phyloP scores from a whole-genome alignment of 2,888 invertebrate species.

The Campoplex nolae region DNA sequence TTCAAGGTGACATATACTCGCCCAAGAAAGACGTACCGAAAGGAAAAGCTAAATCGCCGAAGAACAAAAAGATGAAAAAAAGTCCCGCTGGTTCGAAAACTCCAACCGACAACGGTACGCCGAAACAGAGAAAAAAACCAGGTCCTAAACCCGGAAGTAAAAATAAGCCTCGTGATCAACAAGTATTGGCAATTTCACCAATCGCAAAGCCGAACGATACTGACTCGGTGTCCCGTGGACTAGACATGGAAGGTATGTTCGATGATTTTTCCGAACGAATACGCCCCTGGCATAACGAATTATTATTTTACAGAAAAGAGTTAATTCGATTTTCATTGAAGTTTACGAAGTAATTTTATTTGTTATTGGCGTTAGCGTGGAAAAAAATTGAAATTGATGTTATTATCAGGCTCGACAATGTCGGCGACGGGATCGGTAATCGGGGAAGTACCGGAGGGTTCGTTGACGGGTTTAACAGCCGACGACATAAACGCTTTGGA shows the following conservation, averaged over 20 bases:
- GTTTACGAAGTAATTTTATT: neutral
- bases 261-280: neutral
- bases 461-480: slow-evolving; percentile 79
- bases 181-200: slow-evolving; percentile 71
- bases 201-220: slow-evolving; percentile 75
- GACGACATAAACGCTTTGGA: slow-evolving; percentile 81
- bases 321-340: neutral
- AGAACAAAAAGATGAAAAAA: slow-evolving; percentile 77
- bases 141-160: slow-evolving; percentile 84
- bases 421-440: slow-evolving; percentile 76
- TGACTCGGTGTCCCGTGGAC: slow-evolving; percentile 59
- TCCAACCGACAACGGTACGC: slow-evolving; percentile 78
- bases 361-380: neutral
- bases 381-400: neutral
- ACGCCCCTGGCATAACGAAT: neutral
- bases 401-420: slow-evolving; percentile 73
- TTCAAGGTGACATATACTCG: slow-evolving; percentile 80
- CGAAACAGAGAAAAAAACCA: slow-evolving; percentile 82
- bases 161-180: slow-evolving; percentile 78
- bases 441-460: slow-evolving; percentile 72
- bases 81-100: slow-evolving; percentile 78
- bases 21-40: slow-evolving; percentile 80
- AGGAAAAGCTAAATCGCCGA: slow-evolving; percentile 79
- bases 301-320: neutral
- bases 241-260: slow-evolving; percentile 65